Conservation (phyloP, 2,888 invertebrate species). For the Folsomia manolachei region DNA sequence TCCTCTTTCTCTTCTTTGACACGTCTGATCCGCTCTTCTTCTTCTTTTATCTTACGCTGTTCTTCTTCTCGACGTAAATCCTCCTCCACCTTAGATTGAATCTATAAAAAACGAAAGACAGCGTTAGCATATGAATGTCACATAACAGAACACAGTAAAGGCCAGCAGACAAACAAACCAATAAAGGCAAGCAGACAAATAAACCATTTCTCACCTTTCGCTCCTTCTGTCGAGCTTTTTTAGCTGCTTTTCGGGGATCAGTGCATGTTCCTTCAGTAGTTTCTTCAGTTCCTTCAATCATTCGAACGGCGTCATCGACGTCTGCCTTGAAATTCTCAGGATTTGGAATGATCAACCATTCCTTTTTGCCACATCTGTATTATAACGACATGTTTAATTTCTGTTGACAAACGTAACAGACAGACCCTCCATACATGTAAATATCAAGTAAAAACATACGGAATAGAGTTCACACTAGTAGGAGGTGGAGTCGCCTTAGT, state of each 20-base stretch:
- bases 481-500: neutral
- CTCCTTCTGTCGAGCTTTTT: conserved; percentile 75
- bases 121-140: no score
- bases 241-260: conserved; percentile 69
- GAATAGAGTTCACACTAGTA: neutral
- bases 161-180: no score
- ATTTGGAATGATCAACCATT: neutral
- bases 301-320: conserved; percentile 42
- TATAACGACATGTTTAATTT: neutral
- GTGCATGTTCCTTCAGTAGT: conserved; percentile 14
- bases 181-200: no score
- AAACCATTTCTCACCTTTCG: conserved; percentile 63
- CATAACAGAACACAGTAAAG: no score
- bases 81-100: conserved; percentile 16
- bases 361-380: neutral
- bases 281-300: conserved; percentile 42
- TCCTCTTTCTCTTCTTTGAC: conserved; percentile 21
- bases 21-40: conserved; percentile 15
- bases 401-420: neutral
- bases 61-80: conserved; percentile 18
- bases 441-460: neutral
- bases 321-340: conserved; percentile 17
- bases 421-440: no score
- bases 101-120: neutral
- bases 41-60: conserved; percentile 20